Evolutionary conservation across 1,140 invertebrate genomes (phyloP).

Genomic region (Caenorhabditis remanei): DNA sequence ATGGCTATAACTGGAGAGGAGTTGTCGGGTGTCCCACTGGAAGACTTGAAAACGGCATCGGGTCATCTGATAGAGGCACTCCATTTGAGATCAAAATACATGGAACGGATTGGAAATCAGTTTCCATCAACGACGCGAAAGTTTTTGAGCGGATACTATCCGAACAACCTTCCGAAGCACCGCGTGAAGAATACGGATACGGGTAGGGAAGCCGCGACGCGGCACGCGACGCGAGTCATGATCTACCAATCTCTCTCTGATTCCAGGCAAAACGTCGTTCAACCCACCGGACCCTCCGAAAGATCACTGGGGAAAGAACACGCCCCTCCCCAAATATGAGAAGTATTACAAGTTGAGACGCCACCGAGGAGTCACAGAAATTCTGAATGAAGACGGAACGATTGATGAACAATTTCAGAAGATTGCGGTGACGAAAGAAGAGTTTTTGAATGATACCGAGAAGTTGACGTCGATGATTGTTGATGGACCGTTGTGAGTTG

Average conservation of each 20-base stretch:
- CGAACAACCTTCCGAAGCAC: constrained; percentile 74
- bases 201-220: constrained; percentile 67
- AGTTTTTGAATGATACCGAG: constrained; percentile 75
- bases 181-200: constrained; percentile 75
- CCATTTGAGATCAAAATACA: constrained; percentile 72
- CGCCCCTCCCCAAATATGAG: constrained; percentile 72
- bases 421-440: constrained; percentile 69
- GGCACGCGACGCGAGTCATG: too few species aligned
- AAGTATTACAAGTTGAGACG: constrained; percentile 70
- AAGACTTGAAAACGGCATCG: constrained; percentile 73
- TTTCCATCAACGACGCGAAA: constrained; percentile 75
- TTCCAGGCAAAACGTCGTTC: constrained; percentile 72
- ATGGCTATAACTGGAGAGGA: constrained; percentile 78
- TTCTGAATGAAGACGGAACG: constrained; percentile 32
- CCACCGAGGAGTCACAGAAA: constrained; percentile 67
- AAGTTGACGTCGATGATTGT: constrained; percentile 73
- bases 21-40: constrained; percentile 76
- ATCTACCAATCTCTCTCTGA: too few species aligned
- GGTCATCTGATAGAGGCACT: constrained; percentile 73
- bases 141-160: constrained; percentile 74
- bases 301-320: constrained; percentile 75
- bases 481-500: constrained; percentile 73
- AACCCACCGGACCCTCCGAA: constrained; percentile 75
- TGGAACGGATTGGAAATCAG: constrained; percentile 73
- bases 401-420: constrained; percentile 68